Percentiles rank a stretch among this genome's conserved stretches.
These are phyloP conservation scores for Radopholus similis DNA, from an alignment of 1,140 invertebrate genomes.

Conservation along the genomic window DNA sequence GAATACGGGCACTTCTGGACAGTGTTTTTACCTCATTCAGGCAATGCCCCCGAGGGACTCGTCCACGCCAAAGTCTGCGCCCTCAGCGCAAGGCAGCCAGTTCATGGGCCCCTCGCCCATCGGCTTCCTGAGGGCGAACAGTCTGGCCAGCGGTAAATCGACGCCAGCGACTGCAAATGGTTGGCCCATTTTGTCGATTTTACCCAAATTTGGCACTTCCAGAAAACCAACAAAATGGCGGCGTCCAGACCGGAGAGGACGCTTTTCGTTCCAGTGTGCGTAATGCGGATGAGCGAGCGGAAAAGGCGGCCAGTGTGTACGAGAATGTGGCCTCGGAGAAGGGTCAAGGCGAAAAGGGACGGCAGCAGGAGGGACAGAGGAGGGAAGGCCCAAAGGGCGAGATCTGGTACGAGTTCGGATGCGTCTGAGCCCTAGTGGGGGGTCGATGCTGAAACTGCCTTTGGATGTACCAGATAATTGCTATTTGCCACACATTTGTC, in stretches of 20 bases:
- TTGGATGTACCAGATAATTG: too few species aligned
- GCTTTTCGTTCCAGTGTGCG: not conserved
- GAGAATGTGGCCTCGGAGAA: conserved; percentile 26
- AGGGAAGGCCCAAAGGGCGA: conserved; percentile 6
- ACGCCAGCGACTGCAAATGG: not conserved
- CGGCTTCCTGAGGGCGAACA: not conserved
- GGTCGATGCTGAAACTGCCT: too few species aligned
- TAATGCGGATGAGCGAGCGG: conserved; percentile 27
- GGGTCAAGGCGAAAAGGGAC: not conserved
- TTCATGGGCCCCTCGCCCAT: not conserved
- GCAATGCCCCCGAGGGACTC: conserved; percentile 16
- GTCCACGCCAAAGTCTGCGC: conserved; percentile 23
- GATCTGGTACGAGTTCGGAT: conserved; percentile 21
- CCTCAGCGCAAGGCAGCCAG: not conserved
- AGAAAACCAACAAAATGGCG: too few species aligned
- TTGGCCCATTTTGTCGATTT: too few species aligned
- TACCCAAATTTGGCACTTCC: not conserved
- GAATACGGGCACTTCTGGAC: too few species aligned
- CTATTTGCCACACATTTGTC: too few species aligned
- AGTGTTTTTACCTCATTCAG: not conserved
- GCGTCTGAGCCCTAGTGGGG: conserved; percentile 14
- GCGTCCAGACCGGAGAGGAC: not conserved
- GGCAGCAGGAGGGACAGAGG: not conserved
- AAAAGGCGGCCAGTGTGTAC: conserved; percentile 39
- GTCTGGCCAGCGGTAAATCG: not conserved